phyloP scores from a whole-genome alignment of 2,888 invertebrate genomes.

The Hypsopygia costalis region DNA sequence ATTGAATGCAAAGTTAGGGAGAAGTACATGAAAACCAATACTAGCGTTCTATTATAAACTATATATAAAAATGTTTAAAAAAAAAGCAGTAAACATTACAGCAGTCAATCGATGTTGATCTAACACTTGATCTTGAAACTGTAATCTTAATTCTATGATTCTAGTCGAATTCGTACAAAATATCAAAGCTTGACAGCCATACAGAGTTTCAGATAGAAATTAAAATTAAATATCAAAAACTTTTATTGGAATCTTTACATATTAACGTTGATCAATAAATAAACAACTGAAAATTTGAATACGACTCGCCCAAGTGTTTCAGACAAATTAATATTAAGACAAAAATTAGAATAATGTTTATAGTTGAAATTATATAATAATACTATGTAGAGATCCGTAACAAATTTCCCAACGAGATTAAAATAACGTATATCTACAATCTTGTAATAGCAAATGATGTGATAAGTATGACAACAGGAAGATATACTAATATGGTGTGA shows the following conservation, averaged over 20 bases:
- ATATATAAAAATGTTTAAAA: conserved; percentile 36
- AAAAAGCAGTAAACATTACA: conserved; percentile 28
- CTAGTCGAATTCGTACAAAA: conserved; percentile 29
- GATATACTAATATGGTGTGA: too few relatives aligned
- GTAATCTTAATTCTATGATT: conserved; percentile 67
- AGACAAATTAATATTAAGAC: conserved; percentile 21
- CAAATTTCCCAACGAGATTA: neutral
- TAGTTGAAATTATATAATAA: conserved; percentile 23
- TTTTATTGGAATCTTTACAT: conserved; percentile 41
- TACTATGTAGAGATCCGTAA: neutral
- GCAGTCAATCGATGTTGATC: conserved; percentile 51
- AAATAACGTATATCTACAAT: too few relatives aligned
- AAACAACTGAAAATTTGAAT: conserved; percentile 32
- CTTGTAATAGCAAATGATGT: too few relatives aligned
- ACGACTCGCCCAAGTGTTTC: conserved; percentile 49
- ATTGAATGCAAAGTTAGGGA: too few relatives aligned
- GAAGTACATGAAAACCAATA: conserved; percentile 4
- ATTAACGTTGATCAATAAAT: conserved; percentile 33
- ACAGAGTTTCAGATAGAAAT: conserved; percentile 36
- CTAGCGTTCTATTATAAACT: conserved; percentile 11
- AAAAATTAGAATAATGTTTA: conserved; percentile 10
- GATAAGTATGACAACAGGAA: too few relatives aligned
- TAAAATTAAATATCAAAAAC: conserved; percentile 43
- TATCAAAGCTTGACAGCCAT: conserved; percentile 37
- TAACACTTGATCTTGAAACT: conserved; percentile 70